Base-by-base conservation (phyloP, 1,140 invertebrate genomes). In the Formica exsecta region DNA sequence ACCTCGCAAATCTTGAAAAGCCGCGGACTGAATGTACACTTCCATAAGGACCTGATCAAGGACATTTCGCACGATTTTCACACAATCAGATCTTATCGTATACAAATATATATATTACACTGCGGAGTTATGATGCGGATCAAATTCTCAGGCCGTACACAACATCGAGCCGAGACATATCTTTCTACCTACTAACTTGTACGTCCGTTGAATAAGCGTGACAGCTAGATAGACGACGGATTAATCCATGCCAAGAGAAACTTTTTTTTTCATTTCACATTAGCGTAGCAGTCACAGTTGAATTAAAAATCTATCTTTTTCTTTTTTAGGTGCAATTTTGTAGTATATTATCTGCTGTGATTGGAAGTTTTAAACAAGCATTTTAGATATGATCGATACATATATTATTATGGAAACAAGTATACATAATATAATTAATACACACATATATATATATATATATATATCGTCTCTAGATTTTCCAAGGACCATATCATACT, bases 1-100 rank as follows among this genome's bases (percentile, higher is more conserved):
- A 93, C 92, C 91, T 96, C 95, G 91, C 97, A 97, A 91, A 97
- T 95, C 95, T 96, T 97, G 81, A 96, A 96, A 79, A 97, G 94
- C 86, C 96, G 95, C 16, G 97, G 97, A 19, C 96, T 96, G 92
- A 97, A 96, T 81, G 96, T 94, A 90, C 96, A 97, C 86, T 95
- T 92, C 93, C 93, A 95, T 6, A 95, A 76, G 79, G 91, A 92
- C 62, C 85, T 83, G 65, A 94, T 92, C 25, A 92, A 89, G 77
- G 93, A 94, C 94, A 94, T 83, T 54, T 81, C 19, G 57, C 41
- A 70, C 8, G 7, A 16, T 64, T 5, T 59, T 16, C 32, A 29
- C 32, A 29, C 73, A 8, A 19, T 70, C 44, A 41, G 7, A 44
- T 22, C 16, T 19, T 25, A 0, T 3, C 11, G 29, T 48, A 29